Base-by-base conservation (phyloP, 2,797 vertebrate species). In the Myotis pilosus region DNA sequence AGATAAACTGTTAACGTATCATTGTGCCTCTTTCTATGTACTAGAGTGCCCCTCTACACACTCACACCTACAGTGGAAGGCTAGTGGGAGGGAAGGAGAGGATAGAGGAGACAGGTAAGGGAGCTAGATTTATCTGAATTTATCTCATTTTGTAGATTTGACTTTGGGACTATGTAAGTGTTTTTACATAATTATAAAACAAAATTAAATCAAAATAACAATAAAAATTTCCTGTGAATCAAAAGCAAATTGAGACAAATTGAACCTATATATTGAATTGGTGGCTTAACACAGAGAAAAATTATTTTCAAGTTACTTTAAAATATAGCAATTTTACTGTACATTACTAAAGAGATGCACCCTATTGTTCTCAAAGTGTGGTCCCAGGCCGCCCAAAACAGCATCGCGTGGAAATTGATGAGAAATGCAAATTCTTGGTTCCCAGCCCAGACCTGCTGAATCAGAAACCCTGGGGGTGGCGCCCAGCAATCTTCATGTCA, bases 61-160 rank as follows among this genome's bases (percentile, higher is more conserved):
- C 6, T 1, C 87, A 76, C 8, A 60, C 8, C 44, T 44, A 47
- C 47, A 75, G 25, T 41, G 38, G 80, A 83, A 92, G 66, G 69
- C 38, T 74, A 28, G 30, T 71, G 30, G 62, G 38, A 95, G 38
- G 30, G 33, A 94, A 92, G 79, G 47, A 78, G 90, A 89, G 38
- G 66, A 75, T 11, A 83, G 72, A 84, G 55, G 55, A 91, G 68
- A 64, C 30, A 87, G 19, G 28, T 64, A 76, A 94, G 30, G 36
- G 71, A 75, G 11, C 20, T 51, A 57, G 60, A 64, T 41, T 71
- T 92, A 44, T 80, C 71, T 72, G 57, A 88, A 66, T 81, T 85
- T 89, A 96, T 83, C n/a, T 72, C 49, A 80, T 78, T 92, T 93
- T 83, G 28, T 94, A 87, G 68, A 71, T 71, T 87, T 95, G 93